Evolutionary conservation across 2,888 invertebrate species (phyloP), one percentile per base, ranked within the genome.

Genomic region (Machimus rusticus): DNA sequence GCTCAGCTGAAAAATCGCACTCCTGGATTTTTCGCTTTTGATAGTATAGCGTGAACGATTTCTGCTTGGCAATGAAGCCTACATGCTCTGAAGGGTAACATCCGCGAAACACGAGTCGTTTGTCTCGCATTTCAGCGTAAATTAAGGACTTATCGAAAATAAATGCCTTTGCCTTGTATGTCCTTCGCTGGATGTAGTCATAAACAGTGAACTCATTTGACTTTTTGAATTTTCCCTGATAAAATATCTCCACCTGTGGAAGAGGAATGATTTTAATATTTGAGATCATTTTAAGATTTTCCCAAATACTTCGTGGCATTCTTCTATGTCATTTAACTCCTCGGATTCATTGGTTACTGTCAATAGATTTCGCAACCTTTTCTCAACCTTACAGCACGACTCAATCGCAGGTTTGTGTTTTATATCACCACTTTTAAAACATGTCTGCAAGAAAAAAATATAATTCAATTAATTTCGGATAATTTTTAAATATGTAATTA

Each of bases 131-230:
- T 90, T 93, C 93, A 19, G 93, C 92, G 79, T 92, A 93, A 28
- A 93, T 91, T 23, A 93, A 90, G 87, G 92, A 92, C 89, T 92
- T 92, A 88, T 93, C 93, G 86, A 93, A 93, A 46, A 93, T 91
- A 87, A 93, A 93, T 0, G 92, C 91, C 87, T 92, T 92, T 57
- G 91, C 91, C 16, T 91, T 90, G 89, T 92, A 93, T 81, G 89
- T 90, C 2, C 92, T 91, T 82, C 91, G 91, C 0, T 90, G 88
- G 23, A 90, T 91, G 76, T 91, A 90, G 89, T 93, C 93, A 87
- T 89, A 88, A 3, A 92, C 91, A 74, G 91, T 90, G 66, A 93
- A 92, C 87, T 93, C 92, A 88, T 90, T 91, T 16, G 91, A 92
- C 90, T 92, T 92, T 2, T 91, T 91, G 87, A 93, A 93, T 89